Conservation (phyloP, 1,140 invertebrate genomes). For the Drosophila tropicalis region DNA sequence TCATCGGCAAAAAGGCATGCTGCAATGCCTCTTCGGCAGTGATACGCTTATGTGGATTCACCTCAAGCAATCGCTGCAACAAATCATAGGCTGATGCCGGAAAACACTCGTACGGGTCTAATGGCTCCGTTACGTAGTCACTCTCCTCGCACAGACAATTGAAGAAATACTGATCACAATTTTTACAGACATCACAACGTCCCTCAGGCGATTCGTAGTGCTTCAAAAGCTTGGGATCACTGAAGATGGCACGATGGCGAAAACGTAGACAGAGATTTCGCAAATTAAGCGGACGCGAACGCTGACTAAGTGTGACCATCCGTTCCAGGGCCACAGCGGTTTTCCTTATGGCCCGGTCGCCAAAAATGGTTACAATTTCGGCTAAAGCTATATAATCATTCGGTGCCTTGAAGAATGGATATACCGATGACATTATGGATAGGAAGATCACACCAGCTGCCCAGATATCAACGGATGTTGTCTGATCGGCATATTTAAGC, state of each 20-base stretch:
- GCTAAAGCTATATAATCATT: slow-evolving; percentile 92
- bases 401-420: slow-evolving; percentile 92
- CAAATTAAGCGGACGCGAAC: slow-evolving; percentile 84
- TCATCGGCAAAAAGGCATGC: slow-evolving; percentile 90
- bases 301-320: slow-evolving; percentile 85
- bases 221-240: slow-evolving; percentile 56
- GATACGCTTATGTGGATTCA: slow-evolving; percentile 99
- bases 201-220: slow-evolving; percentile 64
- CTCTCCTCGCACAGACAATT: slow-evolving; percentile 76
- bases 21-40: slow-evolving; percentile 98
- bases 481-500: slow-evolving; percentile 90
- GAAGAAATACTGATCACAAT: slow-evolving; percentile 80
- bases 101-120: slow-evolving; percentile 74
- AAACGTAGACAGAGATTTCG: slow-evolving; percentile 84
- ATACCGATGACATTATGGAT: slow-evolving; percentile 90
- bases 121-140: slow-evolving; percentile 59
- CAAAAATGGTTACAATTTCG: slow-evolving; percentile 93
- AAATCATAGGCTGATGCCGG: slow-evolving; percentile 94
- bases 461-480: slow-evolving; percentile 94
- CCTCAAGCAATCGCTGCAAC: slow-evolving; percentile 99
- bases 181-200: slow-evolving; percentile 69
- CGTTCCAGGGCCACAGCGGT: slow-evolving; percentile 87
- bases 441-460: slow-evolving; percentile 94
- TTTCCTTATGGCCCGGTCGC: slow-evolving; percentile 87
- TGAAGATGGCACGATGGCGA: slow-evolving; percentile 72